These are phyloP conservation scores for Pimephales promelas DNA, from an alignment of 2,113 vertebrate genomes.

Conservation along the genomic window DNA sequence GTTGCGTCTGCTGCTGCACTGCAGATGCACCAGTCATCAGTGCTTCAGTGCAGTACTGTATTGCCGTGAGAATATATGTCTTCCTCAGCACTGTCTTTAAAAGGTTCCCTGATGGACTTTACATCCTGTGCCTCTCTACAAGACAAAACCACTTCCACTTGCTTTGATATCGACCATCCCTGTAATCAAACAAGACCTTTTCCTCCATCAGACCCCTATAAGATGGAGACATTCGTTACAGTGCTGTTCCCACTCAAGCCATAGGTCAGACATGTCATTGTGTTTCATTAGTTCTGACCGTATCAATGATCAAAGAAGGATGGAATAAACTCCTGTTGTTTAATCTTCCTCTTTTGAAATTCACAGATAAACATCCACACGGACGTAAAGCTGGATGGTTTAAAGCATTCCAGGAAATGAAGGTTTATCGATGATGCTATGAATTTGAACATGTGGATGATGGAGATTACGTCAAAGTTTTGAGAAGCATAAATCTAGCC, in stretches of 20 bases:
- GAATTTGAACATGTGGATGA: neutral
- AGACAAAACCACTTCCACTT: slow-evolving; percentile 4
- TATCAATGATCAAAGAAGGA: slow-evolving; percentile 4
- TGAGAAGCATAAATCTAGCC: neutral
- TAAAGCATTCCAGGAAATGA: neutral
- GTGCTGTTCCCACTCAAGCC: neutral
- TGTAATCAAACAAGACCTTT: slow-evolving; percentile 13
- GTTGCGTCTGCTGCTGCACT: neutral
- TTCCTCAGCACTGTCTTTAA: neutral
- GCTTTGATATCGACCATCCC: slow-evolving; percentile 20
- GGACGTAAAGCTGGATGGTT: neutral
- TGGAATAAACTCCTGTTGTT: neutral
- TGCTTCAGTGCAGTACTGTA: neutral
- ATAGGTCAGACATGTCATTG: slow-evolving; percentile 9
- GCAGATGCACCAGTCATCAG: neutral
- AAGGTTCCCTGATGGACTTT: neutral
- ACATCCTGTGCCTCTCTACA: neutral
- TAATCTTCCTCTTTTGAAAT: neutral
- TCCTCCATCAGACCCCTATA: neutral
- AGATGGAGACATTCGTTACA: slow-evolving; percentile 20
- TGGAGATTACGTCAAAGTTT: slow-evolving; percentile 10
- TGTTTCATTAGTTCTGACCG: neutral
- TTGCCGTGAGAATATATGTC: neutral
- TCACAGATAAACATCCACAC: neutral
- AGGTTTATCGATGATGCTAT: neutral